Percentiles rank a stretch among this genome's conserved stretches.
Evolutionary conservation across 1,140 invertebrate species (phyloP).

Genomic region (Orchesella cincta): DNA sequence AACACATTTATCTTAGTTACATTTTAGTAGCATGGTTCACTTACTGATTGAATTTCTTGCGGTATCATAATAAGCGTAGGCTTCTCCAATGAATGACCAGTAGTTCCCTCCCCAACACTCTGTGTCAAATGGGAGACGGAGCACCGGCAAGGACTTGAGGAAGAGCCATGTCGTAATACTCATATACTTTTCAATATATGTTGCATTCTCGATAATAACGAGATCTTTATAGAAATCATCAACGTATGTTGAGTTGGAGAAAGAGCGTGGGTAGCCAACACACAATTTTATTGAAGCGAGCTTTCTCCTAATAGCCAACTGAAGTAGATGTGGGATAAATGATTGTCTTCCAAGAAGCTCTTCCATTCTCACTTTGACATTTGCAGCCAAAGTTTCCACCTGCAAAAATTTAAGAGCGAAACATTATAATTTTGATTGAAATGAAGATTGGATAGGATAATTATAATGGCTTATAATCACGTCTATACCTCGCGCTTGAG

Average conservation of each 20-base stretch:
- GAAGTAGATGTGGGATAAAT: conserved; percentile 13
- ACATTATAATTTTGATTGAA: neutral
- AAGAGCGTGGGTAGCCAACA: conserved; percentile 30
- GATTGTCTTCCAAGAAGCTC: conserved; percentile 5
- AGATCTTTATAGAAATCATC: conserved; percentile 34
- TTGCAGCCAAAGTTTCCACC: conserved; percentile 24
- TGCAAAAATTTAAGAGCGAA: too few species aligned
- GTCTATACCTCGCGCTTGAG: conserved; percentile 32
- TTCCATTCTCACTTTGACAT: conserved; percentile 21
- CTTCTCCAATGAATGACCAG: conserved; percentile 41
- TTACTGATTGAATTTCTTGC: conserved; percentile 41
- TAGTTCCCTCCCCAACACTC: conserved; percentile 39
- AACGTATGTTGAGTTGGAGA: conserved; percentile 16
- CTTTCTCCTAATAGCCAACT: conserved; percentile 6
- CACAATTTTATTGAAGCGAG: conserved; percentile 21
- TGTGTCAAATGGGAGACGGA: conserved; percentile 34
- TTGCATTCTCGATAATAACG: neutral
- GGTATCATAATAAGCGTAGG: conserved; percentile 41
- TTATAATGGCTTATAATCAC: too few species aligned
- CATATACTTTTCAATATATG: conserved; percentile 34
- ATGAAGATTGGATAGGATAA: neutral
- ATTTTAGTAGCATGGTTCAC: neutral
- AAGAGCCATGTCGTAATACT: conserved; percentile 33
- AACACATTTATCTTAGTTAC: too few species aligned
- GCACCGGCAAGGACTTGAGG: conserved; percentile 26